phyloP scores from a whole-genome alignment of 2,888 invertebrate genomes.

The Allygus modestus region DNA sequence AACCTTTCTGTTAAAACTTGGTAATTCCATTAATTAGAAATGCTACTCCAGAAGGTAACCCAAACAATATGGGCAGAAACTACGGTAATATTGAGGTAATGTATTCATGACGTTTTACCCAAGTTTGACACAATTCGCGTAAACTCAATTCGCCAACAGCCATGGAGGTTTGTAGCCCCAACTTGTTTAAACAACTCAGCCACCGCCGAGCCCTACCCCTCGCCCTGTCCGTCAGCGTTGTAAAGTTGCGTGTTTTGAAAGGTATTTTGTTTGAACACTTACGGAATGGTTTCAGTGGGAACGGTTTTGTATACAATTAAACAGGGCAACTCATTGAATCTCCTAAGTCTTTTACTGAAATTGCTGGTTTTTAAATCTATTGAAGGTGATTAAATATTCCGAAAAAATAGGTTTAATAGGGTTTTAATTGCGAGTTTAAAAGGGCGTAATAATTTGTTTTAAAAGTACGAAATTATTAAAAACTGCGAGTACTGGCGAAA shows the following conservation, averaged over 20 bases:
- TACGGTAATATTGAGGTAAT: constrained; percentile 14
- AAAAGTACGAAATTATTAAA: too few relatives aligned
- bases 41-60: neutral
- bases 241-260: constrained; percentile 1
- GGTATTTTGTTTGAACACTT: neutral
- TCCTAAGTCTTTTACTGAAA: too few relatives aligned
- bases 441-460: too few relatives aligned
- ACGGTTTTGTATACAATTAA: neutral
- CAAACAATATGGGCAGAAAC: constrained; percentile 4
- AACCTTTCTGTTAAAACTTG: too few relatives aligned
- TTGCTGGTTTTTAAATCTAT: too few relatives aligned
- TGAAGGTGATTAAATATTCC: too few relatives aligned
- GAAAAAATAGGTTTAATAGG: too few relatives aligned
- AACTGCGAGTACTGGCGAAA: too few relatives aligned
- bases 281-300: neutral
- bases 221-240: neutral
- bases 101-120: constrained; percentile 27
- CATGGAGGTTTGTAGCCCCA: constrained; percentile 4
- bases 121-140: constrained; percentile 40
- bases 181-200: constrained; percentile 21
- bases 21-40: neutral
- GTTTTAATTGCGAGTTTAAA: too few relatives aligned
- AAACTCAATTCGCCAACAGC: constrained; percentile 36
- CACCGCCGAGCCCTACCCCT: neutral
- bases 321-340: too few relatives aligned